Base-by-base conservation (phyloP, 2,888 invertebrate species). In the Pandemis cinnamomeana region DNA sequence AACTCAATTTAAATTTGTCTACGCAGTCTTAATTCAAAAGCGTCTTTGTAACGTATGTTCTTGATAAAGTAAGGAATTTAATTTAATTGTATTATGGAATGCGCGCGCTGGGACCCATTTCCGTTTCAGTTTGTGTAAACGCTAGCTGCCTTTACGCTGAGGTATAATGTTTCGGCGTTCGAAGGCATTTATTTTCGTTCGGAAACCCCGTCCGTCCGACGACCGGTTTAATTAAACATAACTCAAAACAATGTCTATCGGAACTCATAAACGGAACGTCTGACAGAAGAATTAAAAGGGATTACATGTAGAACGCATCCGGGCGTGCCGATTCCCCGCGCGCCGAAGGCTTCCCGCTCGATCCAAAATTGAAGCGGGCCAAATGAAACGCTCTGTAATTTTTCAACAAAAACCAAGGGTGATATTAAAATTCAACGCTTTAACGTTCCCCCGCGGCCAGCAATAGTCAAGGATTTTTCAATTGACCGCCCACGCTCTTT, bases 1-100 rank as follows among this genome's bases (percentile, higher is more conserved):
- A 92, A 90, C 87, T 90, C 88, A 89, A 91, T 91, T 91, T 87
- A 87, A 90, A 90, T 90, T 89, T 87, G 87, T 86, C 87, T 86
- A 85, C 86, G 84, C 80, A 80, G 82, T 82, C 81, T 86, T 87
- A 86, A 87, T 86, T 85, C 80, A 77, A 78, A 80, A 78, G 76
- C 78, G 81, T 80, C 84, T 86, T 87, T 82, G 80, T 78, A 80
- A 82, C 81, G 81, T 77, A 71, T 79, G 77, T 80, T 79, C 78
- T 78, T 76, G 79, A 76, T 81, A 76, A 81, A 81, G 81, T 78
- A 80, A 81, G 84, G 85, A 83, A 81, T 86, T 83, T 88, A 87
- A 89, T 87, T 87, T 84, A 87, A 88, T 87, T 84, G 76, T 82
- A 82, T 82, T 82, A 85, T 80, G 83, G 84, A 78, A 84, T 80